phyloP scores from a whole-genome alignment of 2,113 vertebrate genomes.

The Vidua macroura region DNA sequence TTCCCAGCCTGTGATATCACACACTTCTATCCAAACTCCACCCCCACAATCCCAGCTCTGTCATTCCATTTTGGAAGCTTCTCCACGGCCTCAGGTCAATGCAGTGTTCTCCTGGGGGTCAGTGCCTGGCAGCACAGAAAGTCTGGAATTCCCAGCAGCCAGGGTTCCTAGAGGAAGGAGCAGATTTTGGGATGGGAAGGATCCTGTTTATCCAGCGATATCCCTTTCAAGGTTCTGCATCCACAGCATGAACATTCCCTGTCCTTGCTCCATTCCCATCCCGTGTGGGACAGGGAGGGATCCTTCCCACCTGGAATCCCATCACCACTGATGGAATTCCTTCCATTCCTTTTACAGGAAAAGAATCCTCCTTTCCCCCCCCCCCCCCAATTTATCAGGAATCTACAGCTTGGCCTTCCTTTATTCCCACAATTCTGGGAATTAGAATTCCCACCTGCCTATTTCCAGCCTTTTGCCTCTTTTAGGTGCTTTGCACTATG shows the following conservation, averaged over 20 bases:
- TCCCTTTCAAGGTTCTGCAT: background rate
- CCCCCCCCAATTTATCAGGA: background rate
- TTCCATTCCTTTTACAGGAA: background rate
- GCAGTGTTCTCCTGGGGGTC: too few relatives aligned
- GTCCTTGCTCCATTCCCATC: background rate
- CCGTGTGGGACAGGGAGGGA: background rate
- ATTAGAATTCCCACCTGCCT: background rate
- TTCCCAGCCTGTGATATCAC: too few relatives aligned
- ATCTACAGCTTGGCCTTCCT: background rate
- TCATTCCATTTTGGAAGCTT: too few relatives aligned
- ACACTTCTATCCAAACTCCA: too few relatives aligned
- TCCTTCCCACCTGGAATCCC: background rate
- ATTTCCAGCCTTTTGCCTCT: background rate
- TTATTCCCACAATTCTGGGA: background rate
- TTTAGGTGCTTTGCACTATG: background rate
- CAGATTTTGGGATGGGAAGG: background rate
- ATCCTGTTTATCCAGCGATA: background rate
- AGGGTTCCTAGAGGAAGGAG: background rate
- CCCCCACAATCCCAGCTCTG: too few relatives aligned
- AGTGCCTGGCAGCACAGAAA: too few relatives aligned
- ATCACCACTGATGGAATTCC: background rate
- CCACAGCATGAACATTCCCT: background rate
- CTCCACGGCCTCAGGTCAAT: too few relatives aligned
- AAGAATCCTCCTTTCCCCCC: background rate
- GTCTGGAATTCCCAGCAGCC: too few relatives aligned